These are phyloP conservation scores for Brachionichthys hirsutus DNA, from an alignment of 2,113 vertebrate genomes.

Conservation along the genomic window DNA sequence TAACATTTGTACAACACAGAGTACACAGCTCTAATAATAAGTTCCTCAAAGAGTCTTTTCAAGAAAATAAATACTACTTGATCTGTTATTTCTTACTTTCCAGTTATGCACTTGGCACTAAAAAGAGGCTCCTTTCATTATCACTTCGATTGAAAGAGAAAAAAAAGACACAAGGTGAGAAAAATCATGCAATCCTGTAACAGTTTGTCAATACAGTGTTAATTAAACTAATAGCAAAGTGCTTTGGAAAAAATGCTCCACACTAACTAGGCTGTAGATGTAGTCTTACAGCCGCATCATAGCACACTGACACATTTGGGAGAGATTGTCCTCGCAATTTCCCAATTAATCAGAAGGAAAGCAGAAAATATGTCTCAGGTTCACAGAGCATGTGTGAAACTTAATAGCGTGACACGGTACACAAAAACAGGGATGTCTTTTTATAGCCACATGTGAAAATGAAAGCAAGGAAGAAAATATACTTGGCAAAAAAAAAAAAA, in stretches of 20 bases:
- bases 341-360: conserved; percentile 65
- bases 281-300: conserved; percentile 40
- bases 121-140: conserved; percentile 9
- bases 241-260: conserved; percentile 38
- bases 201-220: conserved; percentile 69
- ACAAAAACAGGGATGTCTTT: conserved; percentile 54
- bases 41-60: conserved; percentile 30
- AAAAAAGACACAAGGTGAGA: conserved; percentile 26
- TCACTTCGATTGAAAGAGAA: conserved; percentile 32
- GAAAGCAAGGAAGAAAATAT: conserved; percentile 22
- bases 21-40: conserved; percentile 32
- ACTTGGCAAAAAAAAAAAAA: conserved; percentile 19
- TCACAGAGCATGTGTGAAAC: conserved; percentile 56
- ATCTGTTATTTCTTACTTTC: conserved; percentile 35
- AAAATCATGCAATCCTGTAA: conserved; percentile 44
- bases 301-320: conserved; percentile 64
- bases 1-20: conserved; percentile 70
- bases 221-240: conserved; percentile 69
- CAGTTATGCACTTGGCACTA: not conserved
- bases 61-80: not conserved
- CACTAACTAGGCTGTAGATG: conserved; percentile 53
- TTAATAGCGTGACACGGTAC: conserved; percentile 60
- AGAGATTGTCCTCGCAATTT: conserved; percentile 57
- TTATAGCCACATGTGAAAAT: conserved; percentile 34
- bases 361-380: conserved; percentile 58